Evolutionary conservation across 2,113 vertebrate genomes (phyloP).

Genomic region (Donacobius atricapilla): DNA sequence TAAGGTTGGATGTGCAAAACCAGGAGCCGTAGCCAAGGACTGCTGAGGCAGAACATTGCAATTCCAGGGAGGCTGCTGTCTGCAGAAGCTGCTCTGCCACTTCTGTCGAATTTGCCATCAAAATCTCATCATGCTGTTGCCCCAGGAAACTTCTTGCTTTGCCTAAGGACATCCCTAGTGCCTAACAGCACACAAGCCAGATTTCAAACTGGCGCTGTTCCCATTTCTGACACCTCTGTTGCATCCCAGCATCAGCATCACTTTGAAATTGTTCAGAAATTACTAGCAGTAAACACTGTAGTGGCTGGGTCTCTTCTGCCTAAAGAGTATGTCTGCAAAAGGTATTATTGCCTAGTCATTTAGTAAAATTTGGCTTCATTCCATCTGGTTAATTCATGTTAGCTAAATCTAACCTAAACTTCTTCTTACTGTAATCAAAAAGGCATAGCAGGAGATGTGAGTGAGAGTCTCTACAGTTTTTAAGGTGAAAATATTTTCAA

Average conservation of each 20-base stretch:
- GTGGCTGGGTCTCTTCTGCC: neutral
- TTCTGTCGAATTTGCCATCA: neutral
- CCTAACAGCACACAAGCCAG: neutral
- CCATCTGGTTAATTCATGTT: neutral
- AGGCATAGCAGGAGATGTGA: neutral
- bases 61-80: neutral
- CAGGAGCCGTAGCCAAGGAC: neutral
- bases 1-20: neutral
- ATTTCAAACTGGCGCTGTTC: neutral
- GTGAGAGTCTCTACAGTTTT: neutral
- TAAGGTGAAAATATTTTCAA: neutral
- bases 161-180: neutral
- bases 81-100: neutral
- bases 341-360: neutral
- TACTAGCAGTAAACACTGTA: neutral
- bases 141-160: slow-evolving; percentile 24
- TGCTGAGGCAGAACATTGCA: neutral
- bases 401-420: neutral
- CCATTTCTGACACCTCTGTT: neutral
- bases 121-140: neutral
- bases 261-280: slow-evolving; percentile 9
- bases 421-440: neutral
- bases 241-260: neutral
- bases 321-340: neutral
- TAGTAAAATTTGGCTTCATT: neutral